A percentile compares a stretch with the other conserved stretches of the same genome.
Evolutionary conservation across 2,888 invertebrate genomes (phyloP).

Genomic region (Trachelus troglodyta): DNA sequence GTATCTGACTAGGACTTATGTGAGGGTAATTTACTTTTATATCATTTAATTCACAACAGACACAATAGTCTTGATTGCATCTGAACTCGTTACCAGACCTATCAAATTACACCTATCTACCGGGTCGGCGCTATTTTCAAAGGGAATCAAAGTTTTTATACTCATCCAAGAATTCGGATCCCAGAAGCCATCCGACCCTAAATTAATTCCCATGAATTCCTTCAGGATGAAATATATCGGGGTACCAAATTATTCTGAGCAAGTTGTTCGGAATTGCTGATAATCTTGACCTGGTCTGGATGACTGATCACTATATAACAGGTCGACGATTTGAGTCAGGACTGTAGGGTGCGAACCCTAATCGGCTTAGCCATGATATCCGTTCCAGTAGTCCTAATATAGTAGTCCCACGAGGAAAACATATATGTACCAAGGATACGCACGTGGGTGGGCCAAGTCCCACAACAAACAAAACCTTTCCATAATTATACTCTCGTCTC

Average conservation of each 20-base stretch:
- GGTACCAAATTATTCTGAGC: background rate
- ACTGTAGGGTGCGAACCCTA: background rate
- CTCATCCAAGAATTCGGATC: background rate
- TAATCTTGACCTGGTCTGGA: background rate
- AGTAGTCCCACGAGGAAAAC: background rate
- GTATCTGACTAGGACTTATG: background rate
- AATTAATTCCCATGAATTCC: background rate
- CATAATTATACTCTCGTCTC: background rate
- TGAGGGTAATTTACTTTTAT: background rate
- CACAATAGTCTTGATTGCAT: background rate
- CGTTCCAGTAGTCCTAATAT: background rate
- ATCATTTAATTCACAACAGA: background rate
- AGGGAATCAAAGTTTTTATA: conserved; percentile 12
- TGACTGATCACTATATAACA: background rate
- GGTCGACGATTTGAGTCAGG: background rate
- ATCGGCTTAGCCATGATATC: background rate
- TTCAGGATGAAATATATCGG: background rate
- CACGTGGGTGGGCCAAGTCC: background rate
- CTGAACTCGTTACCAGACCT: background rate
- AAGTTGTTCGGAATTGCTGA: background rate
- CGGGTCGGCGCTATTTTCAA: conserved; percentile 31
- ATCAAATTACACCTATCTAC: conserved; percentile 22
- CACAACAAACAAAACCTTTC: background rate
- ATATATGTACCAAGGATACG: background rate
- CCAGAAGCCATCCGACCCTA: background rate